Conservation (phyloP, 2,113 vertebrate genomes). For the Sigmodon hispidus region DNA sequence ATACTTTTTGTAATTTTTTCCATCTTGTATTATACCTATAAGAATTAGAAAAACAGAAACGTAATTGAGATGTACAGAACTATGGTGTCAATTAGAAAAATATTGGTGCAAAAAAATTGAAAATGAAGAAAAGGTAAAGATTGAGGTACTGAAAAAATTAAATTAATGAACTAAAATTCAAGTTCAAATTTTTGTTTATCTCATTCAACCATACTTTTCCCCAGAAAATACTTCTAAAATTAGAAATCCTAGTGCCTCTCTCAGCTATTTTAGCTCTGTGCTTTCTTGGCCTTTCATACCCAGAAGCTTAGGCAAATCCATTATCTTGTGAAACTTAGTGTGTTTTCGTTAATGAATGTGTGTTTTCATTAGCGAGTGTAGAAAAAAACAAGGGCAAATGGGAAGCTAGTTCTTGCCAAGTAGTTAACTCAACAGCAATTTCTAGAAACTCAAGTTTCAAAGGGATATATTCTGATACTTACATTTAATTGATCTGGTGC, state of each 20-base stretch:
- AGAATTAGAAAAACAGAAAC: neutral
- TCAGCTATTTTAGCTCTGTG: neutral
- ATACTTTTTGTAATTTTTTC: neutral
- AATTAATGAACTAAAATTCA: neutral
- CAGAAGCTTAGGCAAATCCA: constrained; percentile 1
- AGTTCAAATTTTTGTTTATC: neutral
- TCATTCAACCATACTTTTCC: neutral
- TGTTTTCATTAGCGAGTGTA: constrained; percentile 42
- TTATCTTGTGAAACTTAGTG: constrained; percentile 32
- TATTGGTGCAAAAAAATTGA: constrained; percentile 13
- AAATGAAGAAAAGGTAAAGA: neutral
- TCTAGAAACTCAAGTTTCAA: constrained; percentile 37
- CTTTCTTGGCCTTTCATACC: neutral
- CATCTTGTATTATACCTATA: neutral
- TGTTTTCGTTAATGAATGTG: constrained; percentile 47
- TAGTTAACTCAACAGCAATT: constrained; percentile 41
- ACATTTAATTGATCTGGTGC: constrained; percentile 34
- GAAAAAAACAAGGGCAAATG: constrained; percentile 45
- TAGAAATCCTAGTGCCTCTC: neutral
- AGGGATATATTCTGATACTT: constrained; percentile 20
- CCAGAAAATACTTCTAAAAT: neutral
- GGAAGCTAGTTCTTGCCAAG: constrained; percentile 23
- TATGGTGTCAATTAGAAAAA: neutral
- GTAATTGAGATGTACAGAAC: neutral
- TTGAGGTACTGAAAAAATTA: neutral